Evolutionary conservation across 2,888 invertebrate species (phyloP).

Genomic region (Alitta virens): DNA sequence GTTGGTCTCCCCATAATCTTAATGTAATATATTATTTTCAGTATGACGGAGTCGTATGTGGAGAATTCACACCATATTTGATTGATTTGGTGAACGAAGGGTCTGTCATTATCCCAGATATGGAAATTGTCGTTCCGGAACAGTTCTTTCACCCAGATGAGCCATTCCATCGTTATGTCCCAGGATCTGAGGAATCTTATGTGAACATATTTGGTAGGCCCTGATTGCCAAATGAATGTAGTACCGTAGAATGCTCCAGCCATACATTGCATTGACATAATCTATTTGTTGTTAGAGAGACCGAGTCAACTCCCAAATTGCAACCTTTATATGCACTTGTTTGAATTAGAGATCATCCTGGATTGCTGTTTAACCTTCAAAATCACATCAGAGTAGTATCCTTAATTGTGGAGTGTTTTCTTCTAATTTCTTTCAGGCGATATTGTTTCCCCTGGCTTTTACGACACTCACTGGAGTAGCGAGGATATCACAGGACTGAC

Average conservation of each 20-base stretch:
- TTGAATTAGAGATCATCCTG: too few species aligned
- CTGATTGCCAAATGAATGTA: too few species aligned
- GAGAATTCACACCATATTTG: slow-evolving; percentile 85
- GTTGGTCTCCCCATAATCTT: too few species aligned
- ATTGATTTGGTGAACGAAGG: slow-evolving; percentile 79
- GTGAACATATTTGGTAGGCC: slow-evolving; percentile 9
- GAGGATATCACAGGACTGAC: slow-evolving; percentile 56
- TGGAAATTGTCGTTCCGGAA: slow-evolving; percentile 93
- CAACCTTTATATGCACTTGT: too few species aligned
- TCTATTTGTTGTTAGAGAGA: too few species aligned
- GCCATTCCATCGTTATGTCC: slow-evolving; percentile 85
- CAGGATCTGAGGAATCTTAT: slow-evolving; percentile 66
- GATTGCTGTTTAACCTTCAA: too few species aligned
- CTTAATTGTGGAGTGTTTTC: too few species aligned
- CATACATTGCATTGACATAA: too few species aligned
- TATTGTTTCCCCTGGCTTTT: slow-evolving; percentile 61
- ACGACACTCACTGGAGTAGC: slow-evolving; percentile 55
- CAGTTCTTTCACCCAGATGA: slow-evolving; percentile 86
- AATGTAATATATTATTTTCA: too few species aligned
- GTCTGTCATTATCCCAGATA: slow-evolving; percentile 84
- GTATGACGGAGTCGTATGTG: slow-evolving; percentile 81
- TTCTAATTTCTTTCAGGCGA: slow-evolving; percentile 55
- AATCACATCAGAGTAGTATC: too few species aligned
- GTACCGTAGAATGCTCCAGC: too few species aligned
- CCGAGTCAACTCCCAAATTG: too few species aligned